These are phyloP conservation scores for Agapornis roseicollis DNA, from an alignment of 2,113 vertebrate genomes.

Conservation along the genomic window DNA sequence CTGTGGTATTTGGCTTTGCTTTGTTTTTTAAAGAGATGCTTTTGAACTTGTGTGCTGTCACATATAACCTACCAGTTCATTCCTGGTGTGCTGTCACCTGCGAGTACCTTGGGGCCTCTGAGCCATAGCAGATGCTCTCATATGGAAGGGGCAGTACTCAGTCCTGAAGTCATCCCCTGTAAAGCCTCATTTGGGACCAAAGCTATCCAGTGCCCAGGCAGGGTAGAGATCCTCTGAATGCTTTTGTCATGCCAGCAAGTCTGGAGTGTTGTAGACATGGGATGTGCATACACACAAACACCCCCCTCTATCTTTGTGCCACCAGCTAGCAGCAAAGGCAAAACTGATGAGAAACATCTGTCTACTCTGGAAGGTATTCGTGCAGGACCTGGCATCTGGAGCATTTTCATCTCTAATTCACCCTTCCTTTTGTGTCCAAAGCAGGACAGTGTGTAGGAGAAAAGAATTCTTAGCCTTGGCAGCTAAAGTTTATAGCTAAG, in stretches of 20 bases:
- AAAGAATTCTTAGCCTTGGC: not conserved
- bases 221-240: not conserved
- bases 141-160: not conserved
- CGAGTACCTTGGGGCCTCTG: not conserved
- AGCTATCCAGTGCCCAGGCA: not conserved
- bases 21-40: slow-evolving; percentile 4
- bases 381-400: not conserved
- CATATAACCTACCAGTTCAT: not conserved
- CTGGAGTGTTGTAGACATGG: not conserved
- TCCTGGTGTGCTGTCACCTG: not conserved
- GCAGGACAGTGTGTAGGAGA: not conserved
- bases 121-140: not conserved
- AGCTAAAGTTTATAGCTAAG: not conserved
- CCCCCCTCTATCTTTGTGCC: not conserved
- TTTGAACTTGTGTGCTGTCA: not conserved
- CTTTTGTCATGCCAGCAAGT: not conserved
- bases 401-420: not conserved
- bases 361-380: not conserved
- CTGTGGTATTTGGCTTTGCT: not conserved
- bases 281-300: not conserved
- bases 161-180: slow-evolving; percentile 35
- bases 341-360: not conserved
- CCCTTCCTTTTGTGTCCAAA: not conserved
- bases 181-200: not conserved
- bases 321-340: not conserved